Evolutionary conservation across 2,888 invertebrate genomes (phyloP).

Genomic region (Brenthis ino): DNA sequence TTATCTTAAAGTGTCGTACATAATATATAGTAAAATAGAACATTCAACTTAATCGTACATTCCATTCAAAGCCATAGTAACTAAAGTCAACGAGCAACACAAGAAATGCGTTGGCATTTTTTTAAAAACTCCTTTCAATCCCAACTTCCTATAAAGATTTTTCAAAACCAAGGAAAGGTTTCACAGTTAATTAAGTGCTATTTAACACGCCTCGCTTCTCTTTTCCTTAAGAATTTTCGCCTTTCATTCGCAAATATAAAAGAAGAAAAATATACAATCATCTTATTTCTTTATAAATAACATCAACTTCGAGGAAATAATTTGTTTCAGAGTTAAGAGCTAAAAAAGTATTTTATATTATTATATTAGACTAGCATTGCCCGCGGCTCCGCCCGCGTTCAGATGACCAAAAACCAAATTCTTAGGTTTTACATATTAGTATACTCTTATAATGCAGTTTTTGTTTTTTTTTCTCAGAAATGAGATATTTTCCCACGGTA

Average conservation of each 20-base stretch:
- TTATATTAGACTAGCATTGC: no score
- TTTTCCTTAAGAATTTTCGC: conserved; percentile 20
- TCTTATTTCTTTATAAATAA: conserved; percentile 7
- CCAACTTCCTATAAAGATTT: conserved; percentile 13
- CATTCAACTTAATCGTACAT: neutral
- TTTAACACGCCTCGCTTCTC: conserved; percentile 16
- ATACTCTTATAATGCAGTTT: no score
- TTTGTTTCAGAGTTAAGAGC: no score
- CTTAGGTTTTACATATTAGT: no score
- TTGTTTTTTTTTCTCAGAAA: no score
- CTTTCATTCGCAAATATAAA: conserved; percentile 14
- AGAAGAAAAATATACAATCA: neutral
- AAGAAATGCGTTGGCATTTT: conserved; percentile 3
- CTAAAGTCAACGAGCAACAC: conserved; percentile 1
- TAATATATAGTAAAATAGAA: neutral
- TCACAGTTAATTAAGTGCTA: conserved; percentile 23
- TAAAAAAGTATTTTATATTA: no score
- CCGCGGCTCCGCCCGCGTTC: no score
- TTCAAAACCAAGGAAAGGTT: conserved; percentile 15
- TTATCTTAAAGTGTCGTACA: no score
- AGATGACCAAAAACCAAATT: no score
- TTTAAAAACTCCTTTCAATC: conserved; percentile 9
- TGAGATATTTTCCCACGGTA: no score
- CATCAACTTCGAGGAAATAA: no score
- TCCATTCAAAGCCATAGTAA: neutral